Base-by-base conservation (phyloP, 2,113 vertebrate species). In the Sphyrna mokarran region DNA sequence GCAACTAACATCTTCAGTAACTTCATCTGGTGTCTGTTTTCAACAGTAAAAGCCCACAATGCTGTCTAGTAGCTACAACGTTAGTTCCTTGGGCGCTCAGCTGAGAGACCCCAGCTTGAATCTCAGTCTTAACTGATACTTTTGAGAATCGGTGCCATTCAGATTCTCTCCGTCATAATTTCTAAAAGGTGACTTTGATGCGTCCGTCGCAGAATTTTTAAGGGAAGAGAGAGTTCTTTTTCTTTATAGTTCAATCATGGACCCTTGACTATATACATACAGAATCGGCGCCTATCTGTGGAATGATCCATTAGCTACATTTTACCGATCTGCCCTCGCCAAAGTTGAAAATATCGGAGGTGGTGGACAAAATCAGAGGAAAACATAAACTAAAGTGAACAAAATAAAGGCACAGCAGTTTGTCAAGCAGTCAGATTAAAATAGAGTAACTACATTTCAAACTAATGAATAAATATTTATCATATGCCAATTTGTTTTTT, bases 1-100 rank as follows among this genome's bases (percentile, higher is more conserved):
- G 98, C 97, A 97, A 98, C 98, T 98, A 98, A 98, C 97, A 98
- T 98, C 98, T 98, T 98, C 98, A 98, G 98, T 48, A 95, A 95
- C 68, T 72, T 95, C 94, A 95, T 95, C 69, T 48, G 69, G 9
- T 72, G 23, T 48, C 69, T 72, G 22, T 43, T 76, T 95, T 95
- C 37, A 26, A 72, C 69, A 95, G 69, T 72, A 48, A 70, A 94
- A 94, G 61, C 33, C 33, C 63, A 94, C 91, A 22, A 23, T 26
- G 63, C 66, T 94, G 66, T 37, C n/a, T 40, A 18, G 6, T 10
- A 63, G 61, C 61, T 37, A 93, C 33, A 22, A 20, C 18, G 18
- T 7, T 68, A 66, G 91, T 11, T 69, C 63, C 66, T 37, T 4
- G 8, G 20, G 22, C n/a, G 43, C 8, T 43, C 91, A 11, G 70